A percentile compares a stretch with the other conserved stretches of the same genome.
phyloP scores from a whole-genome alignment of 2,113 vertebrate species.

The Stegastes partitus region DNA sequence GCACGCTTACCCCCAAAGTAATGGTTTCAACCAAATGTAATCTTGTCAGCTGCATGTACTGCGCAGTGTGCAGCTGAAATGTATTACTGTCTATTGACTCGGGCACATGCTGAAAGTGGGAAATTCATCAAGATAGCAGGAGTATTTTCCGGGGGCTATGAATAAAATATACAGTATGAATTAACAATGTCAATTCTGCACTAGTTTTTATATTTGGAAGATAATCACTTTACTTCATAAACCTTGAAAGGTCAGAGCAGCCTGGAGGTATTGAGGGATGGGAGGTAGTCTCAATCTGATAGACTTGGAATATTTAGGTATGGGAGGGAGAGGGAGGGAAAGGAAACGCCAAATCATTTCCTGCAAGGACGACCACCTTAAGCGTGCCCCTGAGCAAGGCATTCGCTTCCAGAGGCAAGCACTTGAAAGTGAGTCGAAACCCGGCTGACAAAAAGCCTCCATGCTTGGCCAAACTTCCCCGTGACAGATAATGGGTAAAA shows the following conservation, averaged over 20 bases:
- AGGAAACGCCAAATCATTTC: slow-evolving; percentile 11
- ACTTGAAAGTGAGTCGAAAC: not conserved
- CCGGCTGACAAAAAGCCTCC: not conserved
- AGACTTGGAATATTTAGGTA: slow-evolving; percentile 27
- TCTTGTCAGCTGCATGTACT: slow-evolving; percentile 26
- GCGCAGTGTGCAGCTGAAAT: slow-evolving; percentile 26
- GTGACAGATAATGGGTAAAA: slow-evolving; percentile 28
- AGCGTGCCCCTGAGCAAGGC: slow-evolving; percentile 38
- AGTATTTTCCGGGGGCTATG: slow-evolving; percentile 26
- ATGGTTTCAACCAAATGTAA: slow-evolving; percentile 44
- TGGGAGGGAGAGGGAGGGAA: not conserved
- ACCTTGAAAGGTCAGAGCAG: slow-evolving; percentile 58
- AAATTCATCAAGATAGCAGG: slow-evolving; percentile 31
- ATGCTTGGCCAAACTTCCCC: slow-evolving; percentile 15
- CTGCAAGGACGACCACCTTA: slow-evolving; percentile 19
- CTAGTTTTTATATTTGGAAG: slow-evolving; percentile 37
- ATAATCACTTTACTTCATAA: slow-evolving; percentile 53
- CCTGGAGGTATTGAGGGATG: slow-evolving; percentile 25
- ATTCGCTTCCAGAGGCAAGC: not conserved
- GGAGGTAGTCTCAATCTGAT: slow-evolving; percentile 32
- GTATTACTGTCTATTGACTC: slow-evolving; percentile 16
- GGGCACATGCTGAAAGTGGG: slow-evolving; percentile 7
- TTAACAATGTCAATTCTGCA: slow-evolving; percentile 45
- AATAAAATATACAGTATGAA: slow-evolving; percentile 60
- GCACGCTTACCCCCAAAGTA: slow-evolving; percentile 10